Conservation (phyloP, 2,797 vertebrate genomes). For the Anguilla anguilla region DNA sequence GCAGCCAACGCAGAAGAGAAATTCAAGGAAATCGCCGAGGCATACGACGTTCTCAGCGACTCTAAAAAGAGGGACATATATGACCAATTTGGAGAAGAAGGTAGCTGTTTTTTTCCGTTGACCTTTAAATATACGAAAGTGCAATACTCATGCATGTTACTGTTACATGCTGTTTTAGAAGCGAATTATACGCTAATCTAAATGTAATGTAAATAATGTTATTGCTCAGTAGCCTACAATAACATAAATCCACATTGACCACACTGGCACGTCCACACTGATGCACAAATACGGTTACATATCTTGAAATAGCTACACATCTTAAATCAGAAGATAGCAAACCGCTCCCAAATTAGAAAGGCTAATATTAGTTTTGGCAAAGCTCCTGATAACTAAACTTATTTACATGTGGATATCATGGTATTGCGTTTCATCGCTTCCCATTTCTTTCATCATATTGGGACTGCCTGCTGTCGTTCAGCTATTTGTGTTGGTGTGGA, state of each 20-base stretch:
- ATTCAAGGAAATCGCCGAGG: conserved; percentile 98
- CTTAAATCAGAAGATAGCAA: neutral
- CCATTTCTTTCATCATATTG: neutral
- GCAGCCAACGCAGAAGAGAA: conserved; percentile 94
- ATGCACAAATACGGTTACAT: neutral
- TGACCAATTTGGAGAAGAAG: conserved; percentile 97
- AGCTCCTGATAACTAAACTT: neutral
- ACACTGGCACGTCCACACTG: neutral
- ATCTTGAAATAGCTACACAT: neutral
- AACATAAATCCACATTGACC: neutral
- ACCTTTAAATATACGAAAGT: too few relatives aligned
- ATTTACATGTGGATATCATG: neutral
- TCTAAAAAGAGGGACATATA: conserved; percentile 98
- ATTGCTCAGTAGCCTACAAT: too few relatives aligned
- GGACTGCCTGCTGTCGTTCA: neutral
- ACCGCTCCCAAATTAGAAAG: neutral
- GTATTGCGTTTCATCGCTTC: neutral
- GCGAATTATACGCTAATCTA: too few relatives aligned
- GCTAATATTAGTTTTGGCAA: neutral
- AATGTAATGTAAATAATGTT: too few relatives aligned
- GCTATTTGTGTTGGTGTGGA: neutral
- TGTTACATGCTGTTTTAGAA: neutral
- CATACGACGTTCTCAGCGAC: conserved; percentile 97
- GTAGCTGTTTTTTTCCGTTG: conserved; percentile 60
- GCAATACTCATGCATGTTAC: neutral